A percentile compares a stretch with the other conserved stretches of the same genome.
Evolutionary conservation across 2,797 vertebrate genomes (phyloP).

Genomic region (Acanthurus lineatus): DNA sequence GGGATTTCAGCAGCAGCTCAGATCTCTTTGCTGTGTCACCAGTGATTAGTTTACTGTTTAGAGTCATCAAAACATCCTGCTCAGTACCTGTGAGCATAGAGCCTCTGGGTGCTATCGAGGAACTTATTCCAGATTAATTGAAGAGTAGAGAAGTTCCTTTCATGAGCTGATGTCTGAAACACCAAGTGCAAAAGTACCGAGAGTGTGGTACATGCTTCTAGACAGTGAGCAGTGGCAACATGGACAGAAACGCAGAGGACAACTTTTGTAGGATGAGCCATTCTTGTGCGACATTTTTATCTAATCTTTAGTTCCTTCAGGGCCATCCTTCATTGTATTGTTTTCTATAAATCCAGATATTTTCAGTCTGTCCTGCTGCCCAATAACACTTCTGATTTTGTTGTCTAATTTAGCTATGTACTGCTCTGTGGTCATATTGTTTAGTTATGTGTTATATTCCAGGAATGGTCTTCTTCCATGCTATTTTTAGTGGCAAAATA

Average conservation of each 20-base stretch:
- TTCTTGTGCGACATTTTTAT: neutral
- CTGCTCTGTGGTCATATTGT: neutral
- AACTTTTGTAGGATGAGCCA: neutral
- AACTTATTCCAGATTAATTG: conserved; percentile 1
- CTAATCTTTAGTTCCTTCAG: neutral
- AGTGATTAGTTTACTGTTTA: neutral
- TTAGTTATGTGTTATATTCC: neutral
- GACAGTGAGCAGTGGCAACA: no score
- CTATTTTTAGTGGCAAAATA: neutral
- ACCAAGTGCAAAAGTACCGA: neutral
- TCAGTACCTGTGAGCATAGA: neutral
- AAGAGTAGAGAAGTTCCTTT: neutral
- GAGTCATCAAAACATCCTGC: neutral
- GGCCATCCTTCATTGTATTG: no score
- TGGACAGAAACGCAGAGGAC: no score
- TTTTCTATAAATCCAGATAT: neutral
- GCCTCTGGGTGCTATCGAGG: conserved; percentile 3
- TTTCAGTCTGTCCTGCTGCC: no score
- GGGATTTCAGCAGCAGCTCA: neutral
- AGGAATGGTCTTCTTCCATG: neutral
- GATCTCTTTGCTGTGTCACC: neutral
- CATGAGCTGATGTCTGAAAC: neutral
- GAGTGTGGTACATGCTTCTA: no score
- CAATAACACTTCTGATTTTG: neutral
- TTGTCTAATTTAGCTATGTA: neutral